Evolutionary conservation across 2,113 vertebrate species (phyloP).

Genomic region (Lynx canadensis): DNA sequence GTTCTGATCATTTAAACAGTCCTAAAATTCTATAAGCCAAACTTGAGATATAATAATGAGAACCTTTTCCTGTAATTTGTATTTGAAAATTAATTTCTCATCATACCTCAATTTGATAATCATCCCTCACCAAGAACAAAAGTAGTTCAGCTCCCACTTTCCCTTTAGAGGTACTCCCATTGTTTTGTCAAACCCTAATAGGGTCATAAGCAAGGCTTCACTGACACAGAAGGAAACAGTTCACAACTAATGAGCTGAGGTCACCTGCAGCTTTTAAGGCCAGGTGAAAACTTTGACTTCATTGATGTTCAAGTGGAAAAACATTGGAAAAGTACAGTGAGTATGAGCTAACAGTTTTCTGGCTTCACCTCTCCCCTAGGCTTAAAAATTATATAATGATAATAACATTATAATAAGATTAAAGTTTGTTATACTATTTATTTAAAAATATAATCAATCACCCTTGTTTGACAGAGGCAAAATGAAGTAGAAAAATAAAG

Average conservation of each 20-base stretch:
- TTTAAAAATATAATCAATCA: neutral
- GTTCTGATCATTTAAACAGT: slow-evolving; percentile 33
- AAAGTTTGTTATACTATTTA: neutral
- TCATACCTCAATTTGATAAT: neutral
- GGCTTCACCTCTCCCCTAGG: neutral
- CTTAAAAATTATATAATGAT: slow-evolving; percentile 6
- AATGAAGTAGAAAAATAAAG: neutral
- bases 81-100: slow-evolving; percentile 28
- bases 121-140: neutral
- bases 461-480: neutral
- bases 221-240: neutral
- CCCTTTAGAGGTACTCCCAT: neutral
- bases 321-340: neutral
- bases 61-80: slow-evolving; percentile 22
- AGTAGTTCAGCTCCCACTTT: neutral
- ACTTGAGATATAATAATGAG: neutral
- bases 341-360: neutral
- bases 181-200: neutral
- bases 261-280: neutral
- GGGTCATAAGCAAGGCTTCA: neutral
- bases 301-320: slow-evolving; percentile 17
- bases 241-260: neutral
- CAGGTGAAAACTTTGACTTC: slow-evolving; percentile 11
- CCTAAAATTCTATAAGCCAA: neutral
- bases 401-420: neutral